Base-by-base conservation (phyloP, 2,888 invertebrate species). In the Microdon myrmicae region DNA sequence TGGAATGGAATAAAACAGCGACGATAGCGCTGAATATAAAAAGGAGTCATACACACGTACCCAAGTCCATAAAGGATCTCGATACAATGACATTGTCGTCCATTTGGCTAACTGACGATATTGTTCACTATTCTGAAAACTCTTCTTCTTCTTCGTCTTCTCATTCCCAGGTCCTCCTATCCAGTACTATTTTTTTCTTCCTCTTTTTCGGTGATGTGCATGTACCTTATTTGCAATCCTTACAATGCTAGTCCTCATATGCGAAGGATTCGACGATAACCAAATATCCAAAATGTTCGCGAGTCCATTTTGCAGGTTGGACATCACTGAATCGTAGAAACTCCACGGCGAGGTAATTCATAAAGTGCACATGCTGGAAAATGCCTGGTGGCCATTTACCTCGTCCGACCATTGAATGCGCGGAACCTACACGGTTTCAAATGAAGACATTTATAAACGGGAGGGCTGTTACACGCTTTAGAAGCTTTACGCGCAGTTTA, bases 231-330 rank as follows among this genome's bases (percentile, higher is more conserved):
- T 54, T 54, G 54, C 54, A 60, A 54, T 60, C 53, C 35, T 47
- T 16, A 17, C 10, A 53, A n/a, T n/a, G n/a, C n/a, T n/a, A n/a
- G n/a, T n/a, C n/a, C n/a, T n/a, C n/a, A n/a, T n/a, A n/a, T n/a
- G n/a, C n/a, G n/a, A n/a, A n/a, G n/a, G n/a, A n/a, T n/a, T n/a
- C n/a, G n/a, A n/a, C n/a, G n/a, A 58, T 58, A 47, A 51, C 58
- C 58, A 58, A 64, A 64, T 64, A 58, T 51, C 58, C 64, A 58
- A 64, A 64, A 58, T 58, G 58, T 51, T 64, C 64, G 58, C 64
- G 64, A 64, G 41, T 64, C 64, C 58, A 64, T 64, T 64, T 47
- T 13, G 22, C 25, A 49, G 47, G 47, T 29, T 38, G 38, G n/a
- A n/a, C n/a, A n/a, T n/a, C n/a, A n/a, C n/a, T n/a, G n/a, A n/a